These are phyloP conservation scores for Ianthella basta DNA, from an alignment of 37 sponge, comb jelly and placozoan genomes.

Conservation along the genomic window DNA sequence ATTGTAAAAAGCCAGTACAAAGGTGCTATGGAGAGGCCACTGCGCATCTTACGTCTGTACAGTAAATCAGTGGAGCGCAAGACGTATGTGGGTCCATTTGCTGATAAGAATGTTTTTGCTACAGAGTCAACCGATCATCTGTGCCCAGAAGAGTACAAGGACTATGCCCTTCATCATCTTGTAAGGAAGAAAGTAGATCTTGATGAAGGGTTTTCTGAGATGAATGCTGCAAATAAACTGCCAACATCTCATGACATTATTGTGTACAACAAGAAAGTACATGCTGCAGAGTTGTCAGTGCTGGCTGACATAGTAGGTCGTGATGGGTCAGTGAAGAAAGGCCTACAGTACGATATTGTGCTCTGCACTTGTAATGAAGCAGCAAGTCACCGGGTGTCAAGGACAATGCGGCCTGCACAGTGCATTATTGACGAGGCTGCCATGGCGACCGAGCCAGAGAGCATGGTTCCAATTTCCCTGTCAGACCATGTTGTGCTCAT, in stretches of 20 bases:
- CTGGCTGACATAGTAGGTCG: slow-evolving; percentile 24
- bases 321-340: too few species aligned
- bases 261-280: slow-evolving; percentile 17
- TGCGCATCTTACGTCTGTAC: slow-evolving; percentile 62
- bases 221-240: neutral
- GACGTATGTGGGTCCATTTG: slow-evolving; percentile 43
- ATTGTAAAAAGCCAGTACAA: neutral
- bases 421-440: slow-evolving; percentile 83
- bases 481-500: slow-evolving; percentile 72
- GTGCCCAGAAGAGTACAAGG: slow-evolving; percentile 29
- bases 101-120: neutral
- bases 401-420: slow-evolving; percentile 30
- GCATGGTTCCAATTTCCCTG: slow-evolving; percentile 58
- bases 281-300: slow-evolving; percentile 26
- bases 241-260: slow-evolving; percentile 16
- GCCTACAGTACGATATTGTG: slow-evolving; percentile 4
- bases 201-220: slow-evolving; percentile 42
- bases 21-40: neutral
- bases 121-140: slow-evolving; percentile 1
- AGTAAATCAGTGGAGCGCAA: slow-evolving; percentile 42
- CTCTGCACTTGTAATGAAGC: slow-evolving; percentile 79
- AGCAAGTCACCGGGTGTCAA: slow-evolving; percentile 45
- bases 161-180: slow-evolving; percentile 56
- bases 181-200: slow-evolving; percentile 30
- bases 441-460: slow-evolving; percentile 81